Conservation (phyloP, 2,888 invertebrate species). For the Drosophila limbata region DNA sequence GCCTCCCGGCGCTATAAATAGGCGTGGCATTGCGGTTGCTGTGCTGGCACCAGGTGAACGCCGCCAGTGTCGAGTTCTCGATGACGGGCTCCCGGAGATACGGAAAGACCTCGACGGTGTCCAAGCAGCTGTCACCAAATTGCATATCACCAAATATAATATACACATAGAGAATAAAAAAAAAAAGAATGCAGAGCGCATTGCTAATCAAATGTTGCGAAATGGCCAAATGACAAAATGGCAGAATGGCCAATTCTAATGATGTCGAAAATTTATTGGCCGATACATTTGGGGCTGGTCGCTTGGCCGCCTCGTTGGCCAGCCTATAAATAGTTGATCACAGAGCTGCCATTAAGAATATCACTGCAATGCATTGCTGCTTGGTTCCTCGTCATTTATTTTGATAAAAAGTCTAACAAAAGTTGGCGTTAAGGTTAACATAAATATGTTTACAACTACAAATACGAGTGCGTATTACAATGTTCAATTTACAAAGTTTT, state of each 20-base stretch:
- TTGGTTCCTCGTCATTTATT: conserved; percentile 74
- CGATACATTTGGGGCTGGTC: conserved; percentile 63
- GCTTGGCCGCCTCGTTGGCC: conserved; percentile 72
- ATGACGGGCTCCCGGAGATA: conserved; percentile 84
- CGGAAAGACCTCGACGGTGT: conserved; percentile 85
- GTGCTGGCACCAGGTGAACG: conserved; percentile 83
- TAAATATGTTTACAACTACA: conserved; percentile 13
- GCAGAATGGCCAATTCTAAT: conserved; percentile 57
- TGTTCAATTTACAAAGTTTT: background rate
- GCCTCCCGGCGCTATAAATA: conserved; percentile 81
- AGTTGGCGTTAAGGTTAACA: conserved; percentile 75
- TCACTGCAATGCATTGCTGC: conserved; percentile 38
- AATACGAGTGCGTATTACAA: background rate
- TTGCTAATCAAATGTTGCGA: conserved; percentile 37
- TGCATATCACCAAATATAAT: conserved; percentile 37
- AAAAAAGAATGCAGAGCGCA: background rate
- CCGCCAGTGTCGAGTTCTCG: conserved; percentile 82
- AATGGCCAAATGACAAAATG: conserved; percentile 38
- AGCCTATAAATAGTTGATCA: conserved; percentile 63
- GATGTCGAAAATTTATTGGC: conserved; percentile 81
- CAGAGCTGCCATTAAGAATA: conserved; percentile 54
- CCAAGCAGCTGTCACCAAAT: conserved; percentile 82
- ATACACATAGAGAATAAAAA: background rate
- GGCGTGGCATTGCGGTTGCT: conserved; percentile 73
- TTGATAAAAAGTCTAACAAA: conserved; percentile 77